phyloP scores from a whole-genome alignment of 2,888 invertebrate genomes.

The Melikaiella ostensackeni region DNA sequence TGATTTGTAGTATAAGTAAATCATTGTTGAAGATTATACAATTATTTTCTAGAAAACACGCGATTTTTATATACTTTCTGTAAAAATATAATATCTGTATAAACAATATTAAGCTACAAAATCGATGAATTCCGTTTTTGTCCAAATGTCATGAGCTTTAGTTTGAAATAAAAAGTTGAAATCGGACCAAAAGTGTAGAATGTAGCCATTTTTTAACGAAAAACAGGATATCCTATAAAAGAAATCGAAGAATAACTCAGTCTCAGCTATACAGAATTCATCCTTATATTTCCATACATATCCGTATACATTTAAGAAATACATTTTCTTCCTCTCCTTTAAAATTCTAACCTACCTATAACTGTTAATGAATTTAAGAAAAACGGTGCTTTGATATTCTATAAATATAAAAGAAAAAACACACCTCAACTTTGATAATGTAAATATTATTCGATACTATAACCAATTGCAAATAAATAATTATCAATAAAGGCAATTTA shows the following conservation, averaged over 20 bases:
- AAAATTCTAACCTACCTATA: not conserved
- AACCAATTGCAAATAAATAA: not conserved
- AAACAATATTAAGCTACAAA: too few species aligned
- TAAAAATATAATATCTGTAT: too few species aligned
- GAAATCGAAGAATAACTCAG: not conserved
- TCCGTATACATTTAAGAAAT: not conserved
- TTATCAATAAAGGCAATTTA: not conserved
- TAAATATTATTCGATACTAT: not conserved
- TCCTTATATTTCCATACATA: not conserved
- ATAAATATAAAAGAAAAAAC: not conserved
- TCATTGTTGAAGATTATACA: too few species aligned
- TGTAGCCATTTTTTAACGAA: too few species aligned
- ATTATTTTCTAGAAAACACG: too few species aligned
- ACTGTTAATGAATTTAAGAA: not conserved
- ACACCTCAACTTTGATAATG: not conserved
- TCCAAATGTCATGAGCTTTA: too few species aligned
- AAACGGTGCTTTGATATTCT: not conserved
- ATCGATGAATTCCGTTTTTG: too few species aligned
- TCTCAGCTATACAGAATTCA: not conserved
- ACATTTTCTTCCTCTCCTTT: conserved; percentile 2
- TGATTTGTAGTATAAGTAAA: too few species aligned
- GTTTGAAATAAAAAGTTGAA: too few species aligned
- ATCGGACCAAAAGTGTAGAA: too few species aligned
- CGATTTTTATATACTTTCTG: too few species aligned
- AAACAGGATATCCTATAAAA: not conserved